Percentiles rank a stretch among this genome's conserved stretches.
phyloP scores from a whole-genome alignment of 2,113 vertebrate genomes.

The Pandion haliaetus region DNA sequence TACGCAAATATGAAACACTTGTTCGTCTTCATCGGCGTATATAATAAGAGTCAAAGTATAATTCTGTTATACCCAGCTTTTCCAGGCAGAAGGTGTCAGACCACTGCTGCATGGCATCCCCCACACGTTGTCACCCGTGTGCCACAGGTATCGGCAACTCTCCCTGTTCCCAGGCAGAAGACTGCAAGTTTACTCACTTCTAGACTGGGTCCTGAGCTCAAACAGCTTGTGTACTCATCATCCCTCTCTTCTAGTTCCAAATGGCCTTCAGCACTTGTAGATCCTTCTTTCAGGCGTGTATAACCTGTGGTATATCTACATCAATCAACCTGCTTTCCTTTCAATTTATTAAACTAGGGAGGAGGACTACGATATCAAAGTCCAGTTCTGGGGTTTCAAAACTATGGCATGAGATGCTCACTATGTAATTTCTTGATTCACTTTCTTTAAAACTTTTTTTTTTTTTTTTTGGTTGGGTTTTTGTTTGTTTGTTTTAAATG shows the following conservation, averaged over 20 bases:
- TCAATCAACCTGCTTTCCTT: neutral
- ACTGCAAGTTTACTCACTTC: neutral
- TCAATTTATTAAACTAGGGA: neutral
- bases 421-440: neutral
- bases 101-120: neutral
- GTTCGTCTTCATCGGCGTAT: neutral
- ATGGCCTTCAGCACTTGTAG: neutral
- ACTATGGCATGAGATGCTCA: neutral
- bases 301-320: neutral
- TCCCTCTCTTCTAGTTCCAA: neutral
- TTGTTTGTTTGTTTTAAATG: neutral
- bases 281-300: neutral
- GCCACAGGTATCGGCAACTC: neutral
- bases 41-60: neutral
- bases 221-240: neutral
- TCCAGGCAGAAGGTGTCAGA: neutral
- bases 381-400: neutral
- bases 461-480: neutral
- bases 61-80: neutral
- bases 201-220: neutral
- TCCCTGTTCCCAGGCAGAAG: neutral
- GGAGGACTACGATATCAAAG: neutral
- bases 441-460: neutral
- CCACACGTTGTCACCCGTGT: neutral
- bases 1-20: neutral